Evolutionary conservation across 2,113 vertebrate species (phyloP).

Genomic region (Astatotilapia flaviijosephi): DNA sequence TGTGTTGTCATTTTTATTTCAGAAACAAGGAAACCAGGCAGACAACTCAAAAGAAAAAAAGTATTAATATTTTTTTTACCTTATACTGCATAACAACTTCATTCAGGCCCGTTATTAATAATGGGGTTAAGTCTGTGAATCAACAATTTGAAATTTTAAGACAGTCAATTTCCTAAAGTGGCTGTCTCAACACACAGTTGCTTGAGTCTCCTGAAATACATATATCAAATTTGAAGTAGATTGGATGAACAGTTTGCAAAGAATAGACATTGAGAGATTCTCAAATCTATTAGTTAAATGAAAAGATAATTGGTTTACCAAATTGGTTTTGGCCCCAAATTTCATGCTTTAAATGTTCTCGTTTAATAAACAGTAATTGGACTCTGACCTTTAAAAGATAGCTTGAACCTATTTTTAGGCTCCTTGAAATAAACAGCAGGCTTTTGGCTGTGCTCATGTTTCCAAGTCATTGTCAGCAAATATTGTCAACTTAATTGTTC

Average conservation of each 20-base stretch:
- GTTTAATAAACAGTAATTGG: neutral
- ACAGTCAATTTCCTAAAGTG: neutral
- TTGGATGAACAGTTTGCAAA: neutral
- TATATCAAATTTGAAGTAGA: neutral
- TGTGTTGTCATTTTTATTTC: neutral
- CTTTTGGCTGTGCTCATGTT: neutral
- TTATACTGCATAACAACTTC: neutral
- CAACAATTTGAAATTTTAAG: neutral
- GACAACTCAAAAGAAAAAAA: neutral
- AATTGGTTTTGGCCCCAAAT: neutral
- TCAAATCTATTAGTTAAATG: neutral
- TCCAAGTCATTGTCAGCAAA: constrained; percentile 26
- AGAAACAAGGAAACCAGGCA: neutral
- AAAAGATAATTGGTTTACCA: neutral
- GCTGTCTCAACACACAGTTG: neutral
- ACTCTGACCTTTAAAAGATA: neutral
- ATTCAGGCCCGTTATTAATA: neutral
- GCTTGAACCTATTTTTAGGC: neutral
- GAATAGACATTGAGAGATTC: neutral
- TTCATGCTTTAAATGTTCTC: neutral
- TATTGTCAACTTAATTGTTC: constrained; percentile 26
- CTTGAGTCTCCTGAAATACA: neutral
- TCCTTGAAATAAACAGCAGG: constrained; percentile 14
- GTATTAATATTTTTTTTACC: neutral
- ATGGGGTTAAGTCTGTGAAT: neutral